phyloP scores from a whole-genome alignment of 2,888 invertebrate species.

The Heliconius charithonia region DNA sequence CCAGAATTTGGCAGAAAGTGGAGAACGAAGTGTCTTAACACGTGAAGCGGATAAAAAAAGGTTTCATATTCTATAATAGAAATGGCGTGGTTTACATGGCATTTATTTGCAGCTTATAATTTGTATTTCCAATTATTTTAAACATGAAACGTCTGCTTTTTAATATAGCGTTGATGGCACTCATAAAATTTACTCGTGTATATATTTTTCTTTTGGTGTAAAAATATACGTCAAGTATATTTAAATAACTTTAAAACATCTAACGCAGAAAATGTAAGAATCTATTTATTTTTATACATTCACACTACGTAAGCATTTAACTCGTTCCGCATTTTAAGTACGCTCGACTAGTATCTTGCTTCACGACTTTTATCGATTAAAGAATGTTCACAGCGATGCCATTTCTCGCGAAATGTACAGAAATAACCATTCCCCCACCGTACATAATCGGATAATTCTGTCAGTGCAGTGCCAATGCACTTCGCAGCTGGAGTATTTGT shows the following conservation, averaged over 20 bases:
- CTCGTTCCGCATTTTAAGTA: constrained; percentile 22
- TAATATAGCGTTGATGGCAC: not conserved
- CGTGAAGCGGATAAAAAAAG: no score
- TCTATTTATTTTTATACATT: constrained; percentile 11
- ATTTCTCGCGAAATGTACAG: constrained; percentile 76
- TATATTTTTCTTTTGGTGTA: not conserved
- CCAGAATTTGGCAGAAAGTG: no score
- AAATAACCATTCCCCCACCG: constrained; percentile 74
- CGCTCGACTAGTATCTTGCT: constrained; percentile 10
- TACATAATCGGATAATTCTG: constrained; percentile 71
- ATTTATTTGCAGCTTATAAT: not conserved
- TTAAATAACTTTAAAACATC: not conserved
- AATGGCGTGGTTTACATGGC: not conserved
- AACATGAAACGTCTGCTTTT: not conserved
- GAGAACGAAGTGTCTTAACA: no score
- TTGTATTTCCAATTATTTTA: not conserved
- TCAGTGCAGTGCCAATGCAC: constrained; percentile 75
- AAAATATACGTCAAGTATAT: not conserved
- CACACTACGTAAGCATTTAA: constrained; percentile 9
- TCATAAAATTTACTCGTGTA: not conserved
- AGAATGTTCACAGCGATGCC: constrained; percentile 61
- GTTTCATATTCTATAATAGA: not conserved
- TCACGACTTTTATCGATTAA: constrained; percentile 45
- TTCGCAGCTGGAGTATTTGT: constrained; percentile 73
- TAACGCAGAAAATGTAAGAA: not conserved